Percentiles rank a stretch among this genome's conserved stretches.
Conservation (phyloP, 2,113 vertebrate genomes). For the Rhinolophus ferrumequinum region DNA sequence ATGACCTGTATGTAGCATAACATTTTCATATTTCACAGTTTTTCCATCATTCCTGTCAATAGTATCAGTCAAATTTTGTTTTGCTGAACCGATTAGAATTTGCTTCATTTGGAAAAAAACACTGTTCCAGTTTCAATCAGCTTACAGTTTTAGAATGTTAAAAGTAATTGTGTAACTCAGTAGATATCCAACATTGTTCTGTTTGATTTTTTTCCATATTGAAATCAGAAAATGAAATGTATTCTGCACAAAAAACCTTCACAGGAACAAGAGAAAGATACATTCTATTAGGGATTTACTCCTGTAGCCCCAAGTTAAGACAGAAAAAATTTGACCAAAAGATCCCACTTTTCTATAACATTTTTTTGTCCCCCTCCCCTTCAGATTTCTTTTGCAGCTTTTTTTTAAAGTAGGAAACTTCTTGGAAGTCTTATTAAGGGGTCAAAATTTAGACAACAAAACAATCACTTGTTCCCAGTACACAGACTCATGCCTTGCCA, state of each 20-base stretch:
- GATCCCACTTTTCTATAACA: neutral
- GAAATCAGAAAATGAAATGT: constrained; percentile 33
- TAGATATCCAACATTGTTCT: neutral
- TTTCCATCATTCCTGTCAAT: neutral
- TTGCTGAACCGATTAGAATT: neutral
- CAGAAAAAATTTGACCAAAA: neutral
- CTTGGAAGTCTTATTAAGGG: neutral
- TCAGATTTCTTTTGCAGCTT: neutral
- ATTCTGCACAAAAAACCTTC: neutral
- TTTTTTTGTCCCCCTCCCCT: neutral
- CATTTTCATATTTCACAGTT: constrained; percentile 1
- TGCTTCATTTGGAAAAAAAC: neutral
- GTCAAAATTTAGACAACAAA: neutral
- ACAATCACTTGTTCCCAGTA: neutral
- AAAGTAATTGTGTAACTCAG: neutral
- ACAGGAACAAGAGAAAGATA: neutral
- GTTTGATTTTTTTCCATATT: neutral
- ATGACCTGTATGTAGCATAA: neutral
- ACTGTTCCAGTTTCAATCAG: neutral
- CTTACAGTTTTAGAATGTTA: constrained; percentile 14
- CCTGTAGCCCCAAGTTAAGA: neutral
- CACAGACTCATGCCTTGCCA: neutral
- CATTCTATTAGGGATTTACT: neutral
- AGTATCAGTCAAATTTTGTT: constrained; percentile 14
- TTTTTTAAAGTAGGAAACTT: neutral